Percentiles rank a stretch among this genome's conserved stretches.
Conservation (phyloP, 2,797 vertebrate genomes). For the Emys orbicularis region DNA sequence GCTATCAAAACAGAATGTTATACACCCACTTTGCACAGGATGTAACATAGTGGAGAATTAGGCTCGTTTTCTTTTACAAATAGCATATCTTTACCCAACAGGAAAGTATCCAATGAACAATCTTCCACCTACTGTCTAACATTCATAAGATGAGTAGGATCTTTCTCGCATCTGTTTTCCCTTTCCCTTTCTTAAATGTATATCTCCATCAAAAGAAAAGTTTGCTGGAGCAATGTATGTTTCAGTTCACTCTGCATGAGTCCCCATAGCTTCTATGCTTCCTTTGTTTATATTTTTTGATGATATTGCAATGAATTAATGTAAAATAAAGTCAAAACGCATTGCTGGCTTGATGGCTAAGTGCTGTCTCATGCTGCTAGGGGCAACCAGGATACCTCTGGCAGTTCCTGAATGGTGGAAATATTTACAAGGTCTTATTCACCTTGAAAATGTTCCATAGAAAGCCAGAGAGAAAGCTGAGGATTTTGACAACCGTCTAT, state of each 20-base stretch:
- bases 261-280: not conserved
- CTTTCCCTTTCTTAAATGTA: not conserved
- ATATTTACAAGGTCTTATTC: not conserved
- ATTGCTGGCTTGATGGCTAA: not conserved
- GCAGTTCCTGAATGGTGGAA: no score
- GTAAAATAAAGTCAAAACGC: not conserved
- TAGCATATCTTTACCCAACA: not conserved
- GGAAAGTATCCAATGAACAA: not conserved
- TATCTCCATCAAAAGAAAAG: not conserved
- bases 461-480: no score
- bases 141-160: not conserved
- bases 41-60: not conserved
- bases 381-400: not conserved
- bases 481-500: not conserved
- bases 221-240: not conserved
- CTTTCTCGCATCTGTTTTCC: not conserved
- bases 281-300: not conserved
- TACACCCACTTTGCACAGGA: not conserved
- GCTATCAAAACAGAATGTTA: not conserved
- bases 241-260: no score
- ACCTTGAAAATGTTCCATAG: not conserved
- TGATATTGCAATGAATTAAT: not conserved
- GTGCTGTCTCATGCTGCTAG: not conserved
- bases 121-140: not conserved
- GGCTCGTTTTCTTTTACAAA: not conserved